Percentiles rank a stretch among this genome's conserved stretches.
phyloP scores from a whole-genome alignment of 2,888 invertebrate species.

The Stomorhina lunata region DNA sequence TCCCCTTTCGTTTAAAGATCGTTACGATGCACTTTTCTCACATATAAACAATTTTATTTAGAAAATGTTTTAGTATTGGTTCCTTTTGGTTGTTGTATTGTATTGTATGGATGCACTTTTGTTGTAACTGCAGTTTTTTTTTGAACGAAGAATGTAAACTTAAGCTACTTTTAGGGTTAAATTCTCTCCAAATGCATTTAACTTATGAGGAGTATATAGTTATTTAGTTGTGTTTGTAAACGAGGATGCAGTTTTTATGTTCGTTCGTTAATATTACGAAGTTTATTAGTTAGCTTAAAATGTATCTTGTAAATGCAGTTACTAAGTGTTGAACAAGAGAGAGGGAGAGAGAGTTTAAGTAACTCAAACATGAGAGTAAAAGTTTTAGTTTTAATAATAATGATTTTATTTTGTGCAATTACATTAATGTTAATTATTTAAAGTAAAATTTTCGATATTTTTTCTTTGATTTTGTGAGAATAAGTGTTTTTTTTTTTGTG shows the following conservation, averaged over 20 bases:
- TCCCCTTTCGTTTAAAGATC: constrained; percentile 45
- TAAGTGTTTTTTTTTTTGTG: constrained; percentile 7
- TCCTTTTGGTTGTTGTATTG: not conserved
- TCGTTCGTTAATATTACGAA: constrained; percentile 43
- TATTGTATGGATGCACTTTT: constrained; percentile 52
- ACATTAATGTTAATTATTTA: no score
- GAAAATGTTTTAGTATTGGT: constrained; percentile 13
- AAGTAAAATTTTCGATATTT: no score
- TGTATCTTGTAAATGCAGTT: constrained; percentile 52
- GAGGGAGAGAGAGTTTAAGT: not conserved
- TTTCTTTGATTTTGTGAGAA: constrained; percentile 49
- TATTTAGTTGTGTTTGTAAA: not conserved
- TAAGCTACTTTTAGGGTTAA: no score
- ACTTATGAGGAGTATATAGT: not conserved
- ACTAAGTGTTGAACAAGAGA: constrained; percentile 19
- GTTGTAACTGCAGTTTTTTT: constrained; percentile 49
- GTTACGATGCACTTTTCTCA: constrained; percentile 45
- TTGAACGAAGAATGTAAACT: no score
- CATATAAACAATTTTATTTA: no score
- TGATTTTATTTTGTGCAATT: no score
- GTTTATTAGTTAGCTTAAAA: constrained; percentile 15
- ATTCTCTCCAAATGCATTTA: constrained; percentile 26
- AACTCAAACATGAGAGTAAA: not conserved
- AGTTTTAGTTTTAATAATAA: no score
- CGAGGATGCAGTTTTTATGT: constrained; percentile 43